Conservation (phyloP, 2,113 vertebrate species). For the Saiga tatarica region DNA sequence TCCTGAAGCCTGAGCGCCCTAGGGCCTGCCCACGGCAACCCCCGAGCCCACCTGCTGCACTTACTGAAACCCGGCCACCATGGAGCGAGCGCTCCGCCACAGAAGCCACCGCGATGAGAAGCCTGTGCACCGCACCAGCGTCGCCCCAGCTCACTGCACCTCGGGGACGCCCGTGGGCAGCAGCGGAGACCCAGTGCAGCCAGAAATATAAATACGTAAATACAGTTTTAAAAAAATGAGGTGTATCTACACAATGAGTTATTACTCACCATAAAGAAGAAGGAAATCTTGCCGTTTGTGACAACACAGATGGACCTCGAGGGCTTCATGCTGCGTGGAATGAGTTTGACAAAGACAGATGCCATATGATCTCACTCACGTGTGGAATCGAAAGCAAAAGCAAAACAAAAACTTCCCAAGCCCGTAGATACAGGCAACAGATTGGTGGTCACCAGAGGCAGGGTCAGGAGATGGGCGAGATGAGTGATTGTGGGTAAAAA, state of each 20-base stretch:
- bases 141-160: not conserved
- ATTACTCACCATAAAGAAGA: not conserved
- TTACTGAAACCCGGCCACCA: rapidly evolving
- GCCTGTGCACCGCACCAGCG: not conserved
- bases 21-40: not conserved
- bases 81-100: rapidly evolving
- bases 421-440: not conserved
- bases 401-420: not conserved
- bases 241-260: not conserved
- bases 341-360: not conserved
- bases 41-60: not conserved
- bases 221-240: not conserved
- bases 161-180: rapidly evolving
- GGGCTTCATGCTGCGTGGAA: not conserved
- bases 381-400: not conserved
- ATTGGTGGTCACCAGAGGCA: not conserved
- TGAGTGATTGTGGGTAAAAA: not conserved
- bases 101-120: not conserved
- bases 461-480: not conserved
- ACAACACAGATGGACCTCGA: not conserved
- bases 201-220: not conserved
- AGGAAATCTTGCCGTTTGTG: not conserved
- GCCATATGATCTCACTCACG: not conserved
- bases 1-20: not conserved
- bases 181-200: not conserved